Conservation (phyloP, 2,797 vertebrate genomes). For the Acanthurus leucopareius region DNA sequence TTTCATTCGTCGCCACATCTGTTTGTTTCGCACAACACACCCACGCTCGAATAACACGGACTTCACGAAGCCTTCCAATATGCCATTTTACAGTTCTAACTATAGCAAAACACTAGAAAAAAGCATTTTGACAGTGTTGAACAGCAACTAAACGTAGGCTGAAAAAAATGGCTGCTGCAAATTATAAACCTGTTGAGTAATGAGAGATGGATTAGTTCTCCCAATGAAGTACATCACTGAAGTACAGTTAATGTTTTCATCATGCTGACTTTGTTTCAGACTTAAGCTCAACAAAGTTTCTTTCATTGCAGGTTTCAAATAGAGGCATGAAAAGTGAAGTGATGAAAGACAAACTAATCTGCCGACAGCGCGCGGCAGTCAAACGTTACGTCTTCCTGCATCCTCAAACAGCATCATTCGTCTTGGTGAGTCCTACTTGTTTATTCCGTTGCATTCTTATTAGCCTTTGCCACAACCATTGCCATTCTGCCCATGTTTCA, state of each 20-base stretch:
- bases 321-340: constrained; percentile 4
- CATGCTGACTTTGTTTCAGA: background rate
- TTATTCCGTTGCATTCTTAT: constrained; percentile 61
- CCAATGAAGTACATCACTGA: background rate
- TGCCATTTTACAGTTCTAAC: constrained; percentile 38
- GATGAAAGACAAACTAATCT: constrained; percentile 58
- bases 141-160: constrained; percentile 31
- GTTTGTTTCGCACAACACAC: constrained; percentile 39
- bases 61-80: constrained; percentile 28
- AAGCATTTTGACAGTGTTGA: constrained; percentile 39
- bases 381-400: constrained; percentile 35
- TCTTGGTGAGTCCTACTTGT: constrained; percentile 47
- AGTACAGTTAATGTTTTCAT: background rate
- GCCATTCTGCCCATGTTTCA: constrained; percentile 16
- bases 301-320: constrained; percentile 13
- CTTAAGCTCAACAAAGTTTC: background rate
- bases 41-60: constrained; percentile 39
- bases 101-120: constrained; percentile 22
- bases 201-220: background rate
- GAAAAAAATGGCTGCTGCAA: constrained; percentile 30
- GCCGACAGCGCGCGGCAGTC: constrained; percentile 41
- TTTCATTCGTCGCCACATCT: constrained; percentile 71
- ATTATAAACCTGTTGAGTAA: constrained; percentile 35
- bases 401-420: constrained; percentile 45
- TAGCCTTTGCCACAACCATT: constrained; percentile 31